Base-by-base conservation (phyloP, 2,113 vertebrate genomes). In the Struthidea cinerea region DNA sequence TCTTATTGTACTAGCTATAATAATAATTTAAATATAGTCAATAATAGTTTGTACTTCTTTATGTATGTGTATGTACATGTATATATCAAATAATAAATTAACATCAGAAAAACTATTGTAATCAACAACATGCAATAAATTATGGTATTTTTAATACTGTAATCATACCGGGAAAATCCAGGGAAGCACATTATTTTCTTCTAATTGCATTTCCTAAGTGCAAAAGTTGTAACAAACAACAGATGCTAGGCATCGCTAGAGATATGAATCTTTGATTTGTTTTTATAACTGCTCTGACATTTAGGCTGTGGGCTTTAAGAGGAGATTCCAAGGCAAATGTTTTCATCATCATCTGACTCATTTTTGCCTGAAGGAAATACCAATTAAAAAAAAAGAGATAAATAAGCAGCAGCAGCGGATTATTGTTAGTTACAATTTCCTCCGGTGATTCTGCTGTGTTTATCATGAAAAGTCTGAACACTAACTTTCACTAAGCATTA, bases 281-380 rank as follows among this genome's bases (percentile, higher is more conserved):
- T 94, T 92, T 94, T 92, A 87, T 89, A 95, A 73, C 82, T 69
- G 57, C 53, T 92, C 60, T 91, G 95, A 90, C 85, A 93, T 94
- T 95, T 95, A 90, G 50, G 21, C 53, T 84, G 49, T 86, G 93
- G 74, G 57, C 56, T 94, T 88, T 57, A 81, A 52, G 65, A 64
- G 41, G 92, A 90, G 63, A 90, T 91, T 96, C 92, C 87, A 80
- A 91, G 53, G 74, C 73, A 95, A 95, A 87, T 80, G 59, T 93
- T 95, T 95, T 90, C 71, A 41, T 74, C 52, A 47, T 70, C 50
- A 59, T 84, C 84, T 80, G 90, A 87, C 65, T 93, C 70, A 85
- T 76, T 95, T 95, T 94, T 71, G 55, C 91, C 82, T 75, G 44
- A 93, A 96, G 84, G 74, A 88, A 95, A 83, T 69, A 77, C 59